A percentile compares a stretch with the other conserved stretches of the same genome.
Conservation (phyloP, 2,797 vertebrate species). For the Leucoraja ocellata region DNA sequence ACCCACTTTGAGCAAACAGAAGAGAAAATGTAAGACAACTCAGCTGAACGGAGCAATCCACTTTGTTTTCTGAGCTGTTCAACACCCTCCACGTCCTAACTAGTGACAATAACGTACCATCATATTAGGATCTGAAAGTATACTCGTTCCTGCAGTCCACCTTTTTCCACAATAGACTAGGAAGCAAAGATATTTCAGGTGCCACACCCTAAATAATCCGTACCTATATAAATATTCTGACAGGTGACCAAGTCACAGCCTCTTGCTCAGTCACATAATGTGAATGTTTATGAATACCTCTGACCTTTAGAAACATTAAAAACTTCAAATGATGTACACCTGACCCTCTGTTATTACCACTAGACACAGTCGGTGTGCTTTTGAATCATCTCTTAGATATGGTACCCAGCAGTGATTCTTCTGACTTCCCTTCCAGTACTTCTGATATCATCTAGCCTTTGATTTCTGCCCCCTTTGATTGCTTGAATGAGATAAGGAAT, state of each 20-base stretch:
- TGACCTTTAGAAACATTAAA: too few species aligned
- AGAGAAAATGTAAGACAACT: not conserved
- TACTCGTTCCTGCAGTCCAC: not conserved
- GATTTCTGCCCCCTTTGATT: not conserved
- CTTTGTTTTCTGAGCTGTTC: not conserved
- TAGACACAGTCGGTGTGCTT: too few species aligned
- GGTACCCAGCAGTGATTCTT: not conserved
- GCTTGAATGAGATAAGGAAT: not conserved
- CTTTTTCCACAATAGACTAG: too few species aligned
- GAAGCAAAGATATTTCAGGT: too few species aligned
- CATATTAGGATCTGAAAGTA: not conserved
- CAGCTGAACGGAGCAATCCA: not conserved
- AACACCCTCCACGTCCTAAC: not conserved
- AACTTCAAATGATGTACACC: too few species aligned
- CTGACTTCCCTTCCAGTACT: not conserved
- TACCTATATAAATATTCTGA: too few species aligned
- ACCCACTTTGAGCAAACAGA: not conserved
- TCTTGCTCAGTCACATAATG: too few species aligned
- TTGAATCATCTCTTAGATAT: not conserved
- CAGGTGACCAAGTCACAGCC: too few species aligned
- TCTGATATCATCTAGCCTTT: not conserved
- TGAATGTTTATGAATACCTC: too few species aligned
- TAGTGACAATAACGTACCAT: too few species aligned
- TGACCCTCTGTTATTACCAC: too few species aligned
- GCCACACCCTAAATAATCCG: too few species aligned